Base-by-base conservation (phyloP, 2,888 invertebrate genomes). In the Crioceris asparagi region DNA sequence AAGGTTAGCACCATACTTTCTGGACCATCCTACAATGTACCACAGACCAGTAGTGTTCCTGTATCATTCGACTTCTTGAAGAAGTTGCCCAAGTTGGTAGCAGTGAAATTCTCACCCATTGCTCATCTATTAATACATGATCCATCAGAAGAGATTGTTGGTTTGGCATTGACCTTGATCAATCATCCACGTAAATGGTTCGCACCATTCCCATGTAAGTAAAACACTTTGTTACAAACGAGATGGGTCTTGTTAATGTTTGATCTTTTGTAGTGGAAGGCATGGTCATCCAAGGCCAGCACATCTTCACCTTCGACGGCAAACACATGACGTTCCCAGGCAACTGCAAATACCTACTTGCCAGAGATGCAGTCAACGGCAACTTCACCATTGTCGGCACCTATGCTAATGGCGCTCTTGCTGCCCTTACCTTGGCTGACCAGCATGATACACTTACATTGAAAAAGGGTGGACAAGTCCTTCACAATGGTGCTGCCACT, bases 301-400 rank as follows among this genome's bases (percentile, higher is more conserved):
- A 90, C 64, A 75, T 87, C 62, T 83, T 87, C 65, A 90, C 88
- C 0, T 92, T 91, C 64, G 93, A 93, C 62, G 83, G 83, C 0
- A 76, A 77, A 48, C 82, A 86, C 58, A 67, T 81, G 47, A 79
- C 81, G 5, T 81, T 88, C 71, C 79, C 79, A 0, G 90, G 88
- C 25, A 72, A 70, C 33, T 93, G 93, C 68, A 80, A 79, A 56
- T 92, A 92, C 62, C 67, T 92, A 1, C 66, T 93, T 4, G 82
- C 81, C 0, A 80, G 85, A 52, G 93, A 94, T 63, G 79, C 81
- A 53, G 74, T 79, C 11, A 81, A 91, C 60, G 78, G 85, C 43
- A 87, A 90, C 70, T 93, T 94, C 70, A 80, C 84, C 1, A 70
- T 92, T 5, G 68, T 80, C 35, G 74, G 79, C 8, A 81, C 82